A percentile compares a stretch with the other conserved stretches of the same genome.
Conservation (phyloP, 2,113 vertebrate species). For the Colaptes auratus region DNA sequence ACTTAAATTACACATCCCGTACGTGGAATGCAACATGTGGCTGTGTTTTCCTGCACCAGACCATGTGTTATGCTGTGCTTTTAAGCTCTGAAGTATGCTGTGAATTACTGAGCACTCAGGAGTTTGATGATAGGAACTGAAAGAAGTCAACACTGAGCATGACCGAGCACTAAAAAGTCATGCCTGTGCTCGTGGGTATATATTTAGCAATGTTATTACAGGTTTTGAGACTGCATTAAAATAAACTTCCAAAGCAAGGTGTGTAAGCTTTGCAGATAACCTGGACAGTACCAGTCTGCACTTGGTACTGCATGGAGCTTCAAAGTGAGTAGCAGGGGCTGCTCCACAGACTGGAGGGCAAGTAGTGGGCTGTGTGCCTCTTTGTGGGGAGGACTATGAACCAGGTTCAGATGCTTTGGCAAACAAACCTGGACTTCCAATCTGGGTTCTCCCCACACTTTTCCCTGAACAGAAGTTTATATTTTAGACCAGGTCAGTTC, state of each 20-base stretch:
- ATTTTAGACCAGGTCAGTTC: neutral
- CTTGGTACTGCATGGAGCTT: neutral
- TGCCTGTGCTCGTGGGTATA: neutral
- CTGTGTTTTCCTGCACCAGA: constrained; percentile 9
- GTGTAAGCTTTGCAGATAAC: neutral
- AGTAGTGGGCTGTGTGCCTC: neutral
- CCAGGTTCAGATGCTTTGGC: neutral
- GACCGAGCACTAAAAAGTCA: neutral
- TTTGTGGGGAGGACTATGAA: neutral
- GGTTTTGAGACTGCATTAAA: neutral
- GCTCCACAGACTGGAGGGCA: neutral
- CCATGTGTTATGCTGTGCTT: neutral
- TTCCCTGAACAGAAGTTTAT: neutral
- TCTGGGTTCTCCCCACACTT: neutral
- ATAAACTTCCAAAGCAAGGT: neutral
- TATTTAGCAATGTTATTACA: neutral
- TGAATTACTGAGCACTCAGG: neutral
- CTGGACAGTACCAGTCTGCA: neutral
- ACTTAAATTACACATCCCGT: neutral
- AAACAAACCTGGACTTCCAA: neutral
- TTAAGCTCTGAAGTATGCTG: neutral
- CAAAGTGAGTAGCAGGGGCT: neutral
- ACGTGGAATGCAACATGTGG: neutral
- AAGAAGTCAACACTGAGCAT: neutral
- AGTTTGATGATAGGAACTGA: neutral